Conservation (phyloP, 2,888 invertebrate genomes). For the Catocala sponsa region DNA sequence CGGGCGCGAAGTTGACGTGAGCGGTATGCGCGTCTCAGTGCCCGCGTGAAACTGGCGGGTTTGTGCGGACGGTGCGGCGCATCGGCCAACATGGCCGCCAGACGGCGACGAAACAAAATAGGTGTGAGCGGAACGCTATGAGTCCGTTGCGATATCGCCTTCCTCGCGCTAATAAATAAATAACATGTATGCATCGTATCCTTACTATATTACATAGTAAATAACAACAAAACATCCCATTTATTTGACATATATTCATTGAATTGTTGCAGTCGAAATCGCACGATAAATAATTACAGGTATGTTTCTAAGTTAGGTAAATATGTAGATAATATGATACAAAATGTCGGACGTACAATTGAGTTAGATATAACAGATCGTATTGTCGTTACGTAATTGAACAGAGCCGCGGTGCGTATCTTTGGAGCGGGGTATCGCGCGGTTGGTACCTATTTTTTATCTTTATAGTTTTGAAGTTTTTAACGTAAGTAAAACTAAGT, state of each 20-base stretch:
- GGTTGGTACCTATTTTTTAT: constrained; percentile 21
- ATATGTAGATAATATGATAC: constrained; percentile 44
- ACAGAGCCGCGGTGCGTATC: constrained; percentile 40
- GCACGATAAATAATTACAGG: constrained; percentile 17
- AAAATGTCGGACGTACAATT: constrained; percentile 47
- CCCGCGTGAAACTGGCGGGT: constrained; percentile 83
- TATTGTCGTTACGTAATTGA: constrained; percentile 42
- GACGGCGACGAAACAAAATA: constrained; percentile 73
- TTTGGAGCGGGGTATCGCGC: constrained; percentile 27
- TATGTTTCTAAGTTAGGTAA: constrained; percentile 33
- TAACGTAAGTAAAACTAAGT: constrained; percentile 25
- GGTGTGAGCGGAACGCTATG: constrained; percentile 67
- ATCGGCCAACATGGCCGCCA: constrained; percentile 76
- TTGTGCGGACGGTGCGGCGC: constrained; percentile 64
- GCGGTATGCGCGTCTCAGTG: constrained; percentile 72
- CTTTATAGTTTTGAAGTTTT: constrained; percentile 31
- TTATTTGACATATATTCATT: neutral
- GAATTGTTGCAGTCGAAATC: constrained; percentile 18
- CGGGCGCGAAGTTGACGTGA: constrained; percentile 56
- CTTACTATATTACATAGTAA: constrained; percentile 26
- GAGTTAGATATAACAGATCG: constrained; percentile 39
- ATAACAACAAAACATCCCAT: neutral
- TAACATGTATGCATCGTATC: constrained; percentile 67
- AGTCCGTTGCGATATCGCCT: constrained; percentile 75
- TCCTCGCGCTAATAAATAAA: constrained; percentile 80